Evolutionary conservation across 2,797 vertebrate genomes (phyloP), one percentile per base, ranked within the genome.

Genomic region (Ctenosaura bakeri): DNA sequence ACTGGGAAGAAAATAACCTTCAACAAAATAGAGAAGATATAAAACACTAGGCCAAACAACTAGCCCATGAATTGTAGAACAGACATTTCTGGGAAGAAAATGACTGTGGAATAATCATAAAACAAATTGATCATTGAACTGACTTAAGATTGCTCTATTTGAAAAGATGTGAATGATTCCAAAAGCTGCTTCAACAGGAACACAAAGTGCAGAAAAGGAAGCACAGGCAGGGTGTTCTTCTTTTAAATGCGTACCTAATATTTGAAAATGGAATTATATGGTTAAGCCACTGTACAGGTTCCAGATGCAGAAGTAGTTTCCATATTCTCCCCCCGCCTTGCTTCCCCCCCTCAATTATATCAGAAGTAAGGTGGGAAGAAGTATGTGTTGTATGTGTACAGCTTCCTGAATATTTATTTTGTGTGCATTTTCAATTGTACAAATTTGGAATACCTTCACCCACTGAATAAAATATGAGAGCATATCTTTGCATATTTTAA

Each of bases 71-170:
- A 22, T 13, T 80, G 13, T 35, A 89, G 90, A 90, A 1, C 0
- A 0, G 0, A 2, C 1, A 83, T 87, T 90, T 92, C 35, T 90
- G 22, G 10, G 85, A 89, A 29, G 85, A 1, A 46, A 64, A 54
- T 46, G 1, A 42, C 77, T 24, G 86, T 91, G 1, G 79, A 90
- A 90, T 73, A 84, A 79, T 14, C 6, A 1, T 5, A 3, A 62
- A 81, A 0, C 24, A 1, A 6, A 5, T 42, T 85, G 86, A 89
- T 90, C 50, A 88, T 24, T 32, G 87, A 59, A 52, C 32, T 0
- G 78, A 52, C 16, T 88, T 83, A 8, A 76, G 76, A 89, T 84
- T 35, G 35, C 3, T 29, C 83, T 90, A 92, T 74, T 71, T 7
- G 38, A 91, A 92, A 90, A 38, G 0, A 20, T 26, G 54, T 5